Base-by-base conservation (phyloP, 1,140 invertebrate species). In the Drosophila biarmipes region DNA sequence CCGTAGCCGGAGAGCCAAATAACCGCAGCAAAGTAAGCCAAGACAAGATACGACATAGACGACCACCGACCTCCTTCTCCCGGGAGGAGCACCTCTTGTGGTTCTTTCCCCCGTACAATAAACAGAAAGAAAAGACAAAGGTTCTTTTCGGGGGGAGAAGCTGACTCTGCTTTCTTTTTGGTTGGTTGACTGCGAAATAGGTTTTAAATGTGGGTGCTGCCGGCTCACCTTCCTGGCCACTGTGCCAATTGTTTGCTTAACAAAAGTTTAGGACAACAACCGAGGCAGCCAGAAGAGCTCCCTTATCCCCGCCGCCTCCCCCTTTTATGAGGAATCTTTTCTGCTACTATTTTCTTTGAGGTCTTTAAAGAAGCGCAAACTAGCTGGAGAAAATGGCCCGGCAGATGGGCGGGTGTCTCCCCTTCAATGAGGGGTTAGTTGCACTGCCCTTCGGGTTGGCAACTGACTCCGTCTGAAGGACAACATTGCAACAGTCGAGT, bases 181-280 rank as follows among this genome's bases (percentile, higher is more conserved):
- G 74, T 81, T 72, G 71, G 80, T 58, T 85, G 82, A 74, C 78
- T 90, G 63, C 64, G 57, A 86, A 86, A 81, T 81, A 77, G 87
- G 67, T 87, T 90, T 90, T 68, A 84, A 87, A 87, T 91, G 89
- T 76, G 63, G 52, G 38, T 43, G 46, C 31, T 21, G 37, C 54
- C 54, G 12, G 45, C 45, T 29, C 51, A 61, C 64, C 52, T 52
- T 72, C 56, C 73, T 68, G 68, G 80, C 80, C 63, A 73, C 86
- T 82, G 76, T 86, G 72, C 80, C 80, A 91, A 86, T 91, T 91
- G 89, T 91, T 91, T 91, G 90, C 74, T 91, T 91, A 91, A 90
- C 89, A 91, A 91, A 91, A 91, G 84, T 91, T 91, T 85, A 85
- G 85, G 72, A 74, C 73, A 74, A 79, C 73, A 64, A 61, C 52